These are phyloP conservation scores for Myotis pilosus DNA, from an alignment of 2,797 vertebrate genomes.

Conservation along the genomic window DNA sequence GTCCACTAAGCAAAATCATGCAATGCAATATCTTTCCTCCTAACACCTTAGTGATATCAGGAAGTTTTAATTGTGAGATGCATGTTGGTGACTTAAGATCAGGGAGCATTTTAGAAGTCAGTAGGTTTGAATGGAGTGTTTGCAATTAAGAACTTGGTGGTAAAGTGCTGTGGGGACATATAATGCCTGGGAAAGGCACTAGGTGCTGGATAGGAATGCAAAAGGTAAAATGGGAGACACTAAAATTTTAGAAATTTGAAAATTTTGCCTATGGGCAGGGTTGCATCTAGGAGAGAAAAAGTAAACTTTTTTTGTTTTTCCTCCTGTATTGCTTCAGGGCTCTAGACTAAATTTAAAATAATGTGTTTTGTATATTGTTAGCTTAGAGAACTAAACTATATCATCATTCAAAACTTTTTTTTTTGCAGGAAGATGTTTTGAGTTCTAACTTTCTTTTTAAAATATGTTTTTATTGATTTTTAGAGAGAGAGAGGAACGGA, in stretches of 20 bases:
- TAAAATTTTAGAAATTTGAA: slow-evolving; percentile 32
- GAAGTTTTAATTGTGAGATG: slow-evolving; percentile 55
- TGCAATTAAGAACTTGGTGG: slow-evolving; percentile 17
- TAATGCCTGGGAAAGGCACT: not conserved
- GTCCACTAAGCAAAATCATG: slow-evolving; percentile 46
- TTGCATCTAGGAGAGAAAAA: not conserved
- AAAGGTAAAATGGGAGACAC: slow-evolving; percentile 10
- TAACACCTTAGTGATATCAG: slow-evolving; percentile 52
- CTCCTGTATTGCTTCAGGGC: not conserved
- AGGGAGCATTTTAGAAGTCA: not conserved
- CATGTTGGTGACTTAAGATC: slow-evolving; percentile 42
- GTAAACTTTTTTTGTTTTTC: not conserved
- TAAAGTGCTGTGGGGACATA: not conserved
- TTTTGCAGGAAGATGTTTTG: slow-evolving; percentile 29
- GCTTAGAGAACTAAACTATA: not conserved
- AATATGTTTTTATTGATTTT: not conserved
- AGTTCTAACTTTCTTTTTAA: not conserved
- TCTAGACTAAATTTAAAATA: slow-evolving; percentile 38
- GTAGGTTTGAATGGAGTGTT: slow-evolving; percentile 49
- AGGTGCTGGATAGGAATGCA: not conserved
- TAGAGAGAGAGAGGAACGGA: not conserved
- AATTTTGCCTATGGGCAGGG: not conserved
- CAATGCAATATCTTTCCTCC: slow-evolving; percentile 36
- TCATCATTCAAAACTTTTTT: not conserved
- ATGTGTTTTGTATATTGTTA: slow-evolving; percentile 8